Evolutionary conservation across 2,113 vertebrate species (phyloP).

Genomic region (Thermophis baileyi): DNA sequence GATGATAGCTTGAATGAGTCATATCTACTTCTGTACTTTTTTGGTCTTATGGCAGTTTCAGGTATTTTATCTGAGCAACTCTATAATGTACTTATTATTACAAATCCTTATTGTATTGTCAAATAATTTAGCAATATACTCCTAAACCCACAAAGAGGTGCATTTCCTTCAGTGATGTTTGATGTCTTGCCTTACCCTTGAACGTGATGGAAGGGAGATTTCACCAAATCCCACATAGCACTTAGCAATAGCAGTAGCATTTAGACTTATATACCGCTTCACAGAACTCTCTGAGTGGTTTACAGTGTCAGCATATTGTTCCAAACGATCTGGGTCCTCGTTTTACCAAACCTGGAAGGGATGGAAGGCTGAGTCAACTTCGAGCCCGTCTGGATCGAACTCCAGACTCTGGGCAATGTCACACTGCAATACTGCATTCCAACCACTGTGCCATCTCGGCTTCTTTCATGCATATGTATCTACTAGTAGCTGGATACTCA

Average conservation of each 20-base stretch:
- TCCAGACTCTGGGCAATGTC: neutral
- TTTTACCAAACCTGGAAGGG: neutral
- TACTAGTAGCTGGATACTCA: neutral
- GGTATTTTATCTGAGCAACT: neutral
- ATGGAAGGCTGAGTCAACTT: neutral
- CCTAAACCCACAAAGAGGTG: neutral
- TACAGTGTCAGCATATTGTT: neutral
- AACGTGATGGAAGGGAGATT: neutral
- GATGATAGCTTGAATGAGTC: neutral
- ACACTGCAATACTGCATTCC: neutral
- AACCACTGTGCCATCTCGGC: neutral
- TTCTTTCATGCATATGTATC: neutral
- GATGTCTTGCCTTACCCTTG: neutral
- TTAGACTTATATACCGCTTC: neutral
- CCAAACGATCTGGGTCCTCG: neutral
- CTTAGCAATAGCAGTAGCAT: neutral
- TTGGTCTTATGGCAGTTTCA: neutral
- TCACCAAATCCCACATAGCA: neutral
- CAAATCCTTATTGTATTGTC: neutral
- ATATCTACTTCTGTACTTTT: neutral
- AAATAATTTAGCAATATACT: neutral
- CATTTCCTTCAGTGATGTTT: neutral
- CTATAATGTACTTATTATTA: neutral
- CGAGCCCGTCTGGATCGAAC: neutral
- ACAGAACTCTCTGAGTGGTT: neutral